Percentiles rank a stretch among this genome's conserved stretches.
These are phyloP conservation scores for Periplaneta americana DNA, from an alignment of 1,140 invertebrate genomes.

Conservation along the genomic window DNA sequence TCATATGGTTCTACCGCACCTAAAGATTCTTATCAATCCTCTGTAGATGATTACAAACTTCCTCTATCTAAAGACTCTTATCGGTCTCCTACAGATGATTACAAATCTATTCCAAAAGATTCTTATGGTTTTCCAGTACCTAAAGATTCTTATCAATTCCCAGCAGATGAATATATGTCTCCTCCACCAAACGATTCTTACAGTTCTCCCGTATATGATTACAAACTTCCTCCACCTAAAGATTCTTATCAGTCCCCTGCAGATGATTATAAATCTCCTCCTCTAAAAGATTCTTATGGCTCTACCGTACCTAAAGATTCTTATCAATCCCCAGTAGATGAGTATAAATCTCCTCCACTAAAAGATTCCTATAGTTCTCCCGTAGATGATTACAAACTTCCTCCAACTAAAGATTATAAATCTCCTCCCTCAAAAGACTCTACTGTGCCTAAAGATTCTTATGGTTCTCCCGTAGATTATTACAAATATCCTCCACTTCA, in stretches of 20 bases:
- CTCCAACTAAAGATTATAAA: no score
- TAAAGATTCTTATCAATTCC: background rate
- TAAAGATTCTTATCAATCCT: background rate
- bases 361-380: background rate
- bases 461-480: no score
- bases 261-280: background rate
- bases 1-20: background rate
- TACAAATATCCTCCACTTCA: no score
- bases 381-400: background rate
- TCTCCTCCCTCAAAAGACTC: background rate
- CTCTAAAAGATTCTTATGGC: background rate
- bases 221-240: no score
- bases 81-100: background rate
- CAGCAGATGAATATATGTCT: background rate
- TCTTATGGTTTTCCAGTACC: background rate
- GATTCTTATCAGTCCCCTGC: no score
- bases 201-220: no score
- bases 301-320: background rate
- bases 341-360: background rate
- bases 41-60: background rate
- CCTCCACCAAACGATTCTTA: no score
- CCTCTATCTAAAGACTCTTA: background rate
- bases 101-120: no score
- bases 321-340: no score
- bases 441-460: no score